A percentile compares a stretch with the other conserved stretches of the same genome.
phyloP scores from a whole-genome alignment of 1,140 invertebrate species.

The Drepana arcuata region DNA sequence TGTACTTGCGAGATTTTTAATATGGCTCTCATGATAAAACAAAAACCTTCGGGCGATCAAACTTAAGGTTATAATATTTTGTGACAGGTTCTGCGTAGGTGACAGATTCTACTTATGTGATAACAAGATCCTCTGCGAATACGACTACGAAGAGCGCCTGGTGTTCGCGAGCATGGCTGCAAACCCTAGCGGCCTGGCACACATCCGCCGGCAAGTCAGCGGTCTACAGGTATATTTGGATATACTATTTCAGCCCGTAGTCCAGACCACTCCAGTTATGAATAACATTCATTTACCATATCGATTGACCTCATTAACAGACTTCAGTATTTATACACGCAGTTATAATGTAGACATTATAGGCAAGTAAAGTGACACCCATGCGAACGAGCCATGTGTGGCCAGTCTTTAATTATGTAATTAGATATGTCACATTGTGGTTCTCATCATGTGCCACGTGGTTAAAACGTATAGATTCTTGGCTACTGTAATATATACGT shows the following conservation, averaged over 20 bases:
- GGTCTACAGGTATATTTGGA: conserved; percentile 77
- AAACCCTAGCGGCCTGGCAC: conserved; percentile 87
- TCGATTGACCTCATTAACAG: conserved; percentile 17
- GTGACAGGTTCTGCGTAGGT: conserved; percentile 94
- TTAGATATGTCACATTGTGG: too few species aligned
- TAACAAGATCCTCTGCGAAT: conserved; percentile 95
- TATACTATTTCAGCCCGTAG: conserved; percentile 14
- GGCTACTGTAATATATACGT: too few species aligned
- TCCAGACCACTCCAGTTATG: conserved; percentile 15
- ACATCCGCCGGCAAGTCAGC: conserved; percentile 89
- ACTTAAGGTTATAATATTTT: too few species aligned
- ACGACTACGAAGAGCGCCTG: conserved; percentile 93
- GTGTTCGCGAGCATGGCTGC: conserved; percentile 92
- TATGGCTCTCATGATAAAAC: too few species aligned
- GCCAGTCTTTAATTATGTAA: too few species aligned
- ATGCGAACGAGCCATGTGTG: too few species aligned
- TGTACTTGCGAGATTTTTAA: too few species aligned
- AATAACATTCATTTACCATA: conserved; percentile 11
- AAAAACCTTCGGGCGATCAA: too few species aligned
- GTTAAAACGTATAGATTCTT: too few species aligned
- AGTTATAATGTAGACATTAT: too few species aligned
- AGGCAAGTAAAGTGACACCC: too few species aligned
- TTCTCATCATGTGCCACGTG: too few species aligned
- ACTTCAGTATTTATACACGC: conserved; percentile 7
- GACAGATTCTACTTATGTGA: conserved; percentile 94